Percentiles rank a stretch among this genome's conserved stretches.
phyloP scores from a whole-genome alignment of 2,113 vertebrate species.

The Procavia capensis region DNA sequence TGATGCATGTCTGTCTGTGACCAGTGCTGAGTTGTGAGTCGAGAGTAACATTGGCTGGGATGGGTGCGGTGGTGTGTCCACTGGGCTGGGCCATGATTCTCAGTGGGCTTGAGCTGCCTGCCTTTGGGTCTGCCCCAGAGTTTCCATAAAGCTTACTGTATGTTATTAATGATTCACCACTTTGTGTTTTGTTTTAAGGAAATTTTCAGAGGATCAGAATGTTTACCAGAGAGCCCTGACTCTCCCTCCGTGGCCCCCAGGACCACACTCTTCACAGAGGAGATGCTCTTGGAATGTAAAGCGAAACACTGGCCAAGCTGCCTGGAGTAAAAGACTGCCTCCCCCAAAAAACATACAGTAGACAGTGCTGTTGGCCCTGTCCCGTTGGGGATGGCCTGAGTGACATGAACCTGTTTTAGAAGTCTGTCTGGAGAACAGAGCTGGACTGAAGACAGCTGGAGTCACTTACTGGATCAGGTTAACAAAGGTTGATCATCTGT shows the following conservation, averaged over 20 bases:
- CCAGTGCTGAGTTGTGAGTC: too few relatives aligned
- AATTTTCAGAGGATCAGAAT: constrained; percentile 62
- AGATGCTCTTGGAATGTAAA: constrained; percentile 70
- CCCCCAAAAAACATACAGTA: background rate
- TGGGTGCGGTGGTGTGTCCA: too few relatives aligned
- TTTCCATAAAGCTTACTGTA: constrained; percentile 31
- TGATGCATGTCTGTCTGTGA: too few relatives aligned
- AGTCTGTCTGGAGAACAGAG: background rate
- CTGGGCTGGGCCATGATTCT: too few relatives aligned
- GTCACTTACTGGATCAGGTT: constrained; percentile 55
- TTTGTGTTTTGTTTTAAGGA: constrained; percentile 68
- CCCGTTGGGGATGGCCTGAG: constrained; percentile 44
- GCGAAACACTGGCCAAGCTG: background rate
- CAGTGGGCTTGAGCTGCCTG: too few relatives aligned
- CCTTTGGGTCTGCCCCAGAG: too few relatives aligned
- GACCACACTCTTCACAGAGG: constrained; percentile 64
- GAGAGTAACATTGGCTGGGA: too few relatives aligned
- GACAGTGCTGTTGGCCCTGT: constrained; percentile 1
- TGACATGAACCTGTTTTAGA: background rate
- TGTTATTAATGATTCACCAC: constrained; percentile 13
- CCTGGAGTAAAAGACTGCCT: constrained; percentile 29
- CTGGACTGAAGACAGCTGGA: constrained; percentile 30
- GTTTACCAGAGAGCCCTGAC: constrained; percentile 38
- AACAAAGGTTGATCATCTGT: constrained; percentile 49
- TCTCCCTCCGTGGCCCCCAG: constrained; percentile 66